These are phyloP conservation scores for Ciconia nigra DNA, from an alignment of 2,797 vertebrate species.

Conservation along the genomic window DNA sequence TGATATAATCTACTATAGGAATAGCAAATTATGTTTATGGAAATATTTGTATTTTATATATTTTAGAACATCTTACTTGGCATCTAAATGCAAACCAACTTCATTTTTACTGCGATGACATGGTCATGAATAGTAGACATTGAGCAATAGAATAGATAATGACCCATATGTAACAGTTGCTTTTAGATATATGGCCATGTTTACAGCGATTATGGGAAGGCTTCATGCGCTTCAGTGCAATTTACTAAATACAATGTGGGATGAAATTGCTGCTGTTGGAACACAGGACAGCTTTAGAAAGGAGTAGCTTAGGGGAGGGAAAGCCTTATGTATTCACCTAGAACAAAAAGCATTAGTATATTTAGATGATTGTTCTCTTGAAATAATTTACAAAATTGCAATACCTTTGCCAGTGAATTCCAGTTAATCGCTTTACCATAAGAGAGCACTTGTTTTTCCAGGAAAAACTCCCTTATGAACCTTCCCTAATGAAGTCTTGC, in stretches of 20 bases:
- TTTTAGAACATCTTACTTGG: neutral
- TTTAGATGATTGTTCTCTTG: conserved; percentile 10
- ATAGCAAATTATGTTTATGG: neutral
- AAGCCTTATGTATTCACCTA: neutral
- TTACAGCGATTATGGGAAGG: conserved; percentile 31
- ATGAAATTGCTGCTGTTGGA: conserved; percentile 52
- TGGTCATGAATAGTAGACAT: conserved; percentile 12
- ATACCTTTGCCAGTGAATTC: neutral
- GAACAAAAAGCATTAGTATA: conserved; percentile 23
- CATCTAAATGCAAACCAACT: conserved; percentile 51
- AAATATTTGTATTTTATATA: neutral
- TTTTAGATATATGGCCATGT: neutral
- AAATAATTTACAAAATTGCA: conserved; percentile 37
- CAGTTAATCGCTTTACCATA: conserved; percentile 15
- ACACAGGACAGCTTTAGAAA: conserved; percentile 33
- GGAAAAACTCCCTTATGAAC: neutral
- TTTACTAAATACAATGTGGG: conserved; percentile 50
- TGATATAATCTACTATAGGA: neutral
- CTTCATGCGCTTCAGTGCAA: conserved; percentile 19
- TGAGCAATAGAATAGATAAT: conserved; percentile 26
- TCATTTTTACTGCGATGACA: conserved; percentile 42
- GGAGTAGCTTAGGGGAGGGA: neutral
- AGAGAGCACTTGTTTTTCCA: neutral
- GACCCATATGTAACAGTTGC: conserved; percentile 23
- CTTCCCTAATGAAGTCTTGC: neutral